Percentiles rank a stretch among this genome's conserved stretches.
Conservation (phyloP, 2,888 invertebrate genomes). For the Agapostemon virescens region DNA sequence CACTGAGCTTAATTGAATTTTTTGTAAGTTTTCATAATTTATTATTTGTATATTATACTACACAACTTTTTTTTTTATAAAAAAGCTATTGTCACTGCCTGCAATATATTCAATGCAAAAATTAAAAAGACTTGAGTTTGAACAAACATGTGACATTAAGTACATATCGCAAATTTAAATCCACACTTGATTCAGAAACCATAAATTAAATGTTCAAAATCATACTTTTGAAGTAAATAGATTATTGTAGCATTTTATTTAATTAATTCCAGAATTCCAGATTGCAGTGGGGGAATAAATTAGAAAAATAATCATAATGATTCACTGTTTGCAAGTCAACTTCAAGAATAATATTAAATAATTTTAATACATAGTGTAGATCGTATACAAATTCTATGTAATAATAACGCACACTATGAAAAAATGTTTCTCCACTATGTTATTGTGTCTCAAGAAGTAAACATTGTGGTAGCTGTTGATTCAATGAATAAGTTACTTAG, state of each 20-base stretch:
- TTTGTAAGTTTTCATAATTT: conserved; percentile 38
- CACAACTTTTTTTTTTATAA: conserved; percentile 46
- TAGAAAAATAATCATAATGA: not conserved
- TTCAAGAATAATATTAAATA: not conserved
- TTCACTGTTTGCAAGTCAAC: not conserved
- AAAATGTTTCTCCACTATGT: not conserved
- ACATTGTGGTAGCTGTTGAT: conserved; percentile 21
- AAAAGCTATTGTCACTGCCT: conserved; percentile 65
- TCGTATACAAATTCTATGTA: not conserved
- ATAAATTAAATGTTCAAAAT: not conserved
- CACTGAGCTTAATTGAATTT: conserved; percentile 52
- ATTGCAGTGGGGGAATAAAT: not conserved
- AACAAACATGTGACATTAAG: conserved; percentile 42
- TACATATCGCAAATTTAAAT: not conserved
- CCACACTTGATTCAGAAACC: not conserved
- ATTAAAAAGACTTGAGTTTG: conserved; percentile 40
- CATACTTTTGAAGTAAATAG: not conserved
- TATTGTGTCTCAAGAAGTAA: not conserved
- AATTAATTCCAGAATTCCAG: conserved; percentile 8
- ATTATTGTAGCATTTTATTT: not conserved
- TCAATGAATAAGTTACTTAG: conserved; percentile 14
- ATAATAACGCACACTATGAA: not conserved
- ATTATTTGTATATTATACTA: conserved; percentile 42
- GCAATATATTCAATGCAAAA: conserved; percentile 43
- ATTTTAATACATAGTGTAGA: not conserved